phyloP scores from a whole-genome alignment of 2,113 vertebrate genomes.

The Colistium nudipinnis region DNA sequence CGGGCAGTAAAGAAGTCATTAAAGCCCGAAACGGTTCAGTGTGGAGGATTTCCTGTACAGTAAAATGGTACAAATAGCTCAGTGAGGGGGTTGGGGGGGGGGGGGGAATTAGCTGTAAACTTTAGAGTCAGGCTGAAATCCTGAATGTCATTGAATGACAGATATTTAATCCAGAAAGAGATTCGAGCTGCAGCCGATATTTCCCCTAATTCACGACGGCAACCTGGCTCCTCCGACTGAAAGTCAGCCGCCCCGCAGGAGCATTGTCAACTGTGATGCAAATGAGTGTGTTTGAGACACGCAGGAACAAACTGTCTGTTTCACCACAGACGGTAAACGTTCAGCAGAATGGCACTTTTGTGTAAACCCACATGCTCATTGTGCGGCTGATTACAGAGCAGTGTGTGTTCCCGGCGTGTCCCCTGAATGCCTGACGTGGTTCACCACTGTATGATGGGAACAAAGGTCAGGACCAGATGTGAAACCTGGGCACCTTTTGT shows the following conservation, averaged over 20 bases:
- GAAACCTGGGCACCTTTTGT: constrained; percentile 13
- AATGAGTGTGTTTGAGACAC: constrained; percentile 29
- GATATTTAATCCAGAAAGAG: neutral
- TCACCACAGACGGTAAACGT: constrained; percentile 62
- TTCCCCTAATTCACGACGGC: constrained; percentile 34
- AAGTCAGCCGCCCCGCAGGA: constrained; percentile 24
- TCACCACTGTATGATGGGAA: constrained; percentile 54
- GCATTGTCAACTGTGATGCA: constrained; percentile 38
- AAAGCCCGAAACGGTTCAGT: constrained; percentile 14
- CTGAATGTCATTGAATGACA: neutral
- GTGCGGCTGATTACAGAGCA: constrained; percentile 77
- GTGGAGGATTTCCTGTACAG: neutral
- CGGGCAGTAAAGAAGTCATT: constrained; percentile 51
- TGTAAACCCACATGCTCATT: constrained; percentile 67
- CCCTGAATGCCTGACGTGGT: constrained; percentile 43
- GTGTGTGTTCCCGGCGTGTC: constrained; percentile 29
- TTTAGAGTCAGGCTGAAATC: no score
- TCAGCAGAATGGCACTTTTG: constrained; percentile 53
- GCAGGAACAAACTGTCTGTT: constrained; percentile 59
- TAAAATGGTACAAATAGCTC: neutral
- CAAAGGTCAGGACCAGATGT: constrained; percentile 71
- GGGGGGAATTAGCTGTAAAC: no score
- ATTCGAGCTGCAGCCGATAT: constrained; percentile 21
- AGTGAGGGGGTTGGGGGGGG: no score
- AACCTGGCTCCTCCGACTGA: constrained; percentile 27